Base-by-base conservation (phyloP, 2,113 vertebrate species). In the Thalassarche chlororhynchos region DNA sequence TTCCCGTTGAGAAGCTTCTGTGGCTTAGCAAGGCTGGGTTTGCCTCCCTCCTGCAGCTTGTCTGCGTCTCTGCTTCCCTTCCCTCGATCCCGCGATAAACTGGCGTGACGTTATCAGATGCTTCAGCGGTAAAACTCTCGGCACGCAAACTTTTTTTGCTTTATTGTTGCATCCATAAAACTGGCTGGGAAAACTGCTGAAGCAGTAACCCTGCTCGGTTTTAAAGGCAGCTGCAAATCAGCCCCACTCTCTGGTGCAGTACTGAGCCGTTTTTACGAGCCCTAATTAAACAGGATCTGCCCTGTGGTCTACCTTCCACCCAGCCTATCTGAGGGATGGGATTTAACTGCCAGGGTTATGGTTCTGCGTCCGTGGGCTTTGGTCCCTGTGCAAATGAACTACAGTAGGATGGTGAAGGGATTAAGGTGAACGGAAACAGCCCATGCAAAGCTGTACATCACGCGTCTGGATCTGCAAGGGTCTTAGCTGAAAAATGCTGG, bases 151-250 rank as follows among this genome's bases (percentile, higher is more conserved):
- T 82, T 76, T 29, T 64, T 42, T 23, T 10, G 9, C 60, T 95
- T 96, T 96, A 93, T 91, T 90, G 87, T 85, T 74, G 71, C 74
- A n/a, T 96, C 93, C 96, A 92, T 97, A 97, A 98, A 98, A 93
- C 58, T 26, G 87, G 88, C 92, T 87, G 83, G 80, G 94, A 96
- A 97, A 98, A 98, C 93, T 98, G 97, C 97, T 97, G 96, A 97
- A 97, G 96, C 95, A 94, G 95, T 95, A 97, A 97, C 94, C 91
- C 89, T 52, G 93, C 87, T 89, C 36, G 8, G 18, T 96, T 98
- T 97, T 97, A 96, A 92, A 98, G 89, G 95, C 95, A 84, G 93
- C 96, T 94, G 93, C 97, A 97, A 97, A 97, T 97, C 97, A 96
- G 85, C 65, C 93, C 85, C 85, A 18, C 79, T 91, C 95, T 88